phyloP scores from a whole-genome alignment of 2,113 vertebrate genomes.

The Zeus faber region DNA sequence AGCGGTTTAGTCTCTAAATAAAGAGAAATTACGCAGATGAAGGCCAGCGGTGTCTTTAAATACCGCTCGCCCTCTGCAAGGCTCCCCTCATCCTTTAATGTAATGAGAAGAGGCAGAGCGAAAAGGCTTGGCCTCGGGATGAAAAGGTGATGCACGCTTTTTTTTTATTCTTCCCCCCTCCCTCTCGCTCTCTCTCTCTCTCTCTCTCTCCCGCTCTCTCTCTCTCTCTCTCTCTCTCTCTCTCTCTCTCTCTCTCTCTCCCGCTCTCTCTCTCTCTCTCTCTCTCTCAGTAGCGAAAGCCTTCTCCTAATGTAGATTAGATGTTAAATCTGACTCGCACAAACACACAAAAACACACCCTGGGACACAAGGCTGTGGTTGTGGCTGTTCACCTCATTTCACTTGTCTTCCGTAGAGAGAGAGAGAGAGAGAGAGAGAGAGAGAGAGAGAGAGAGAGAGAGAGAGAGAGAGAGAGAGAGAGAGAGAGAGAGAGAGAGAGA shows the following conservation, averaged over 20 bases:
- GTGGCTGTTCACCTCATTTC: constrained; percentile 54
- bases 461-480: too few relatives aligned
- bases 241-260: constrained; percentile 43
- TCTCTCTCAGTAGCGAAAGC: constrained; percentile 49
- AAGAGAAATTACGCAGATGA: constrained; percentile 71
- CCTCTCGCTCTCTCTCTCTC: constrained; percentile 17
- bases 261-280: constrained; percentile 28
- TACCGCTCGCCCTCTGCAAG: constrained; percentile 55
- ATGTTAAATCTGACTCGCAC: constrained; percentile 69
- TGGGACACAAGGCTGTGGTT: constrained; percentile 52
- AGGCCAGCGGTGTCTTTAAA: constrained; percentile 69
- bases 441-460: too few relatives aligned
- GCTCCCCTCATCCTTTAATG: constrained; percentile 71
- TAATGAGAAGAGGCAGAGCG: constrained; percentile 66
- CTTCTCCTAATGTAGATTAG: constrained; percentile 75
- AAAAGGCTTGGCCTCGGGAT: constrained; percentile 64
- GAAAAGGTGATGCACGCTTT: constrained; percentile 60
- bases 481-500: too few relatives aligned
- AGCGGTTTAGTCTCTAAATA: constrained; percentile 59
- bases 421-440: too few relatives aligned
- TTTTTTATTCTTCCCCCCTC: constrained; percentile 22
- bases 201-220: not conserved
- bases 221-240: constrained; percentile 32
- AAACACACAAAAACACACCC: too few relatives aligned
- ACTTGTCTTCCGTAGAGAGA: constrained; percentile 41